Base-by-base conservation (phyloP, 2,888 invertebrate genomes). In the Atethmia centrago region DNA sequence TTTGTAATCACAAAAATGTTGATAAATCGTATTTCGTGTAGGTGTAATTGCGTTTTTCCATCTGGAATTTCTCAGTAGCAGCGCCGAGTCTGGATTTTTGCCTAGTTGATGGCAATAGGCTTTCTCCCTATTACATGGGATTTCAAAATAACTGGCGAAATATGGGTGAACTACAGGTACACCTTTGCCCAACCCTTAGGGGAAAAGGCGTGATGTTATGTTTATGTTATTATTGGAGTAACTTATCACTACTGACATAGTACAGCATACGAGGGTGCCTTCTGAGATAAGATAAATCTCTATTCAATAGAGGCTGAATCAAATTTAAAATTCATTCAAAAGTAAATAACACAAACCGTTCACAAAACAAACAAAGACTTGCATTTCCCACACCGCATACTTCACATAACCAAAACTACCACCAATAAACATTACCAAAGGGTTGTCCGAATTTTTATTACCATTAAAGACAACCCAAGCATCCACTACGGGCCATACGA, bases 391-490 rank as follows among this genome's bases (percentile, higher is more conserved):
- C 2, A 47, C 14, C 42, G 36, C 36, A 56, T 31, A 58, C 25
- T 63, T 47, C 31, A 19, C 19, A 61, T 61, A 63, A 62, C 61
- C 45, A 65, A 77, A 77, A 72, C 81, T 68, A 58, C 71, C n/a
- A 31, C 25, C 45, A 69, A 77, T 79, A 81, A 80, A 83, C 77
- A 75, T 80, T 68, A 72, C 51, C n/a, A 75, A 67, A 79, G 82
- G 80, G 71, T 84, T 82, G 74, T 84, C 76, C 77, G 75, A 82
- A 68, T 80, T 85, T 84, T 83, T 82, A 82, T 76, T 68, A 61
- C 49, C 31, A 9, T 73, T 80, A 84, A 77, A 82, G 78, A 85
- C 74, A 84, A 79, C 56, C 74, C 67, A 40, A 74, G 64, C 5
- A 76, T 66, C 62, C 51, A 78, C 66, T 77, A 61, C 53, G 40